These are phyloP conservation scores for Syngnathus typhle DNA, from an alignment of 2,113 vertebrate genomes.

Conservation along the genomic window DNA sequence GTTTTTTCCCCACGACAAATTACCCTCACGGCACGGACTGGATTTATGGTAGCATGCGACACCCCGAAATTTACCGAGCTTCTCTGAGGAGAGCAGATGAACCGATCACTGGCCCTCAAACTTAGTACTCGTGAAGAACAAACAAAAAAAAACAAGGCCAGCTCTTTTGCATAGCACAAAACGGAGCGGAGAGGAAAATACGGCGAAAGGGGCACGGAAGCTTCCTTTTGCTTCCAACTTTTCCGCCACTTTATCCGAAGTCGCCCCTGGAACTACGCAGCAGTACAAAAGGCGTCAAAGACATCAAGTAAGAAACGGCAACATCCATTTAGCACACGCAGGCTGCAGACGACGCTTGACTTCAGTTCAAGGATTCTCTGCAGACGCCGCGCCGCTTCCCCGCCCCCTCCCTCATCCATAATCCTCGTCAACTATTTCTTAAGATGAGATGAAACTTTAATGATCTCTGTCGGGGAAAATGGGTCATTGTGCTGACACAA, in stretches of 20 bases:
- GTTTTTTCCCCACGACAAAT: slow-evolving; percentile 55
- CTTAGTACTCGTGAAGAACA: too few species aligned
- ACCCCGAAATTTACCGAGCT: slow-evolving; percentile 55
- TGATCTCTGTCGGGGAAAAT: slow-evolving; percentile 52
- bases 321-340: slow-evolving; percentile 46
- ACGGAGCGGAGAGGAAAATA: too few species aligned
- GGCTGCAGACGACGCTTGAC: slow-evolving; percentile 39
- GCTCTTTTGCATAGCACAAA: background rate
- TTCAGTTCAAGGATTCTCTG: slow-evolving; percentile 49
- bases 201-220: slow-evolving; percentile 2
- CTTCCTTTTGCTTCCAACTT: slow-evolving; percentile 37
- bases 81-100: slow-evolving; percentile 23
- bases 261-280: slow-evolving; percentile 41
- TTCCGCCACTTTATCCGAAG: slow-evolving; percentile 33
- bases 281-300: slow-evolving; percentile 51
- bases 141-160: too few species aligned
- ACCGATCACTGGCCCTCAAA: background rate
- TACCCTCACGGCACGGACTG: slow-evolving; percentile 39
- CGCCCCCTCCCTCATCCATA: slow-evolving; percentile 12
- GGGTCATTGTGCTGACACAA: slow-evolving; percentile 43
- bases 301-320: slow-evolving; percentile 48
- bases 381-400: slow-evolving; percentile 37
- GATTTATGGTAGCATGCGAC: slow-evolving; percentile 64
- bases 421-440: slow-evolving; percentile 52
- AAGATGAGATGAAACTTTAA: slow-evolving; percentile 60